phyloP scores from a whole-genome alignment of 2,888 invertebrate species.

The Drosophila quinaria region DNA sequence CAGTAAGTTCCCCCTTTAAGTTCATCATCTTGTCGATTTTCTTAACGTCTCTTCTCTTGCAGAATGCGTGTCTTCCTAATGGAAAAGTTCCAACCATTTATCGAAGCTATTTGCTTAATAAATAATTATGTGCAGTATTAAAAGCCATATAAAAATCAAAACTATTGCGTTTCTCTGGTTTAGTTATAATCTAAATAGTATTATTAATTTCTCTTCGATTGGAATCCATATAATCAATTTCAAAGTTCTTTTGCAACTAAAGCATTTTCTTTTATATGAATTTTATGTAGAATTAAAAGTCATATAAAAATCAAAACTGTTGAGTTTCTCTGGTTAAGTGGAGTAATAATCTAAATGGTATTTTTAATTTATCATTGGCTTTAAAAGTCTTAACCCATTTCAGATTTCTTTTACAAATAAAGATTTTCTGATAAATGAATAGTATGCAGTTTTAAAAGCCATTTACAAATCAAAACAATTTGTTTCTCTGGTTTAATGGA shows the following conservation, averaged over 20 bases:
- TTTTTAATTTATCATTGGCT: too few relatives aligned
- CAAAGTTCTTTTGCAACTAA: too few relatives aligned
- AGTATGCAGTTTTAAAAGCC: too few relatives aligned
- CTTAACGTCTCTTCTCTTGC: slow-evolving; percentile 16
- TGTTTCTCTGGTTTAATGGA: too few relatives aligned
- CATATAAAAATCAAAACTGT: too few relatives aligned
- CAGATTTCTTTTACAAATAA: too few relatives aligned
- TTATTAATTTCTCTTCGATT: background rate
- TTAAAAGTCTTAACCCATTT: too few relatives aligned
- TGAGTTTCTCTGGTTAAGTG: slow-evolving; percentile 10
- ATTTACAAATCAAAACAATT: too few relatives aligned
- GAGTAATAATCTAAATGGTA: slow-evolving; percentile 33
- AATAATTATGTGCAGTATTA: slow-evolving; percentile 49
- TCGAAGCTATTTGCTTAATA: slow-evolving; percentile 34
- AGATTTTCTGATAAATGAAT: too few relatives aligned
- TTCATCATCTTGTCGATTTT: too few relatives aligned
- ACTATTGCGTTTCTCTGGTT: background rate
- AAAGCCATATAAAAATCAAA: slow-evolving; percentile 42
- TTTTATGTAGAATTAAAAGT: too few relatives aligned
- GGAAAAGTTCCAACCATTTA: slow-evolving; percentile 6
- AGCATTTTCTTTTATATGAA: too few relatives aligned
- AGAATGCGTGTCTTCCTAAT: slow-evolving; percentile 65
- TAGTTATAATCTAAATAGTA: slow-evolving; percentile 39
- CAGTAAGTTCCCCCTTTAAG: slow-evolving; percentile 71
- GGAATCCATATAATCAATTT: background rate